Evolutionary conservation across 2,888 invertebrate genomes (phyloP).

Genomic region (Meteorus cinctellus): DNA sequence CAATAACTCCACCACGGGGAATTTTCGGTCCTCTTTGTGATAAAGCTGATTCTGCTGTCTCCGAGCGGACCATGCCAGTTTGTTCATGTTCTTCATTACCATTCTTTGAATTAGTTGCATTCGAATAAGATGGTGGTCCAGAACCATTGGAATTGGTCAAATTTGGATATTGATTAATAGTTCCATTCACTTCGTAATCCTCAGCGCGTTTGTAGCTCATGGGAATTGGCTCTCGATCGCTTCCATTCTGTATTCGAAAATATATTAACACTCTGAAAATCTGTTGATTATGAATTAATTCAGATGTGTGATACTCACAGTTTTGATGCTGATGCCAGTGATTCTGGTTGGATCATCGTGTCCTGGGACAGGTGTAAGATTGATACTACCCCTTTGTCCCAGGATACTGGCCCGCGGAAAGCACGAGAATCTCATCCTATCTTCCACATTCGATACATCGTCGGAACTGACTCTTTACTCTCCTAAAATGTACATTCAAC

Average conservation of each 20-base stretch:
- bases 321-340: conserved; percentile 52
- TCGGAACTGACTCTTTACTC: conserved; percentile 18
- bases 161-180: conserved; percentile 56
- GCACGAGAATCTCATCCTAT: conserved; percentile 68
- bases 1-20: conserved; percentile 68
- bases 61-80: conserved; percentile 41
- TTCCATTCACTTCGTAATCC: conserved; percentile 59
- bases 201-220: conserved; percentile 64
- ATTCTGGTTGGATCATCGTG: conserved; percentile 57
- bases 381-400: conserved; percentile 67
- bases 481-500: conserved; percentile 1
- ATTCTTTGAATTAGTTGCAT: conserved; percentile 25
- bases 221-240: conserved; percentile 58
- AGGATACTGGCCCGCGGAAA: conserved; percentile 66
- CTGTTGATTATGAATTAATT: not conserved
- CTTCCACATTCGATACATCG: conserved; percentile 39
- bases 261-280: conserved; percentile 9
- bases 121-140: conserved; percentile 43
- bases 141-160: conserved; percentile 43
- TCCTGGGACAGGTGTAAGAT: conserved; percentile 61
- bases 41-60: conserved; percentile 49
- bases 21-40: conserved; percentile 53
- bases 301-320: conserved; percentile 28
- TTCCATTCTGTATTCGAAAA: conserved; percentile 58
- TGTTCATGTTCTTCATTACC: conserved; percentile 12